Percentiles rank a stretch among this genome's conserved stretches.
These are phyloP conservation scores for Dolichallabes microphthalmus DNA, from an alignment of 2,113 vertebrate genomes.

Conservation along the genomic window DNA sequence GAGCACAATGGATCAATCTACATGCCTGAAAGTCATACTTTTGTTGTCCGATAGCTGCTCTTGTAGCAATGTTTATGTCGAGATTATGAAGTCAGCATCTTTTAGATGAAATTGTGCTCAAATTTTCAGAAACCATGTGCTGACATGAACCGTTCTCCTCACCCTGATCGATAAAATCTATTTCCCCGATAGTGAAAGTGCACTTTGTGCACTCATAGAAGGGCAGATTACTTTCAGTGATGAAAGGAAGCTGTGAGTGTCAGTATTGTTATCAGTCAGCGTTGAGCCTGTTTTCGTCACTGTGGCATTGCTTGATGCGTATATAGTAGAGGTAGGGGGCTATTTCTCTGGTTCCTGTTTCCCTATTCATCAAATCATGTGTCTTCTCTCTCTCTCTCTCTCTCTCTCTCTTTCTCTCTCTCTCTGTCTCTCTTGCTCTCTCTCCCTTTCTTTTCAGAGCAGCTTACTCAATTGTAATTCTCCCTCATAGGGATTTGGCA, in stretches of 20 bases:
- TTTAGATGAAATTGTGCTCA: conserved; percentile 34
- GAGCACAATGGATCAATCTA: background rate
- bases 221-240: conserved; percentile 44
- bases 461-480: background rate
- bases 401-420: too few species aligned
- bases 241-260: conserved; percentile 46
- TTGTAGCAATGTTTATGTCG: conserved; percentile 12
- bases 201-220: conserved; percentile 40
- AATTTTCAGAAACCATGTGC: conserved; percentile 38
- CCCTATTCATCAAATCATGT: conserved; percentile 6
- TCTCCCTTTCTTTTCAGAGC: background rate
- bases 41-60: background rate
- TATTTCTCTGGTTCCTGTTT: conserved; percentile 4
- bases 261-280: conserved; percentile 49
- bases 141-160: conserved; percentile 32
- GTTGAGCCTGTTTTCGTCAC: conserved; percentile 39
- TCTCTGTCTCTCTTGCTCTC: too few species aligned
- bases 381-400: too few species aligned
- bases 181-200: conserved; percentile 43
- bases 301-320: conserved; percentile 29
- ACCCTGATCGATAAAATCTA: conserved; percentile 46
- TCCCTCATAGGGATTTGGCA: background rate
- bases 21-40: background rate
- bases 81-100: background rate
- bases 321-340: conserved; percentile 8